These are phyloP conservation scores for Acanthosepion lycidas DNA, from an alignment of 2,888 invertebrate species.

Conservation along the genomic window DNA sequence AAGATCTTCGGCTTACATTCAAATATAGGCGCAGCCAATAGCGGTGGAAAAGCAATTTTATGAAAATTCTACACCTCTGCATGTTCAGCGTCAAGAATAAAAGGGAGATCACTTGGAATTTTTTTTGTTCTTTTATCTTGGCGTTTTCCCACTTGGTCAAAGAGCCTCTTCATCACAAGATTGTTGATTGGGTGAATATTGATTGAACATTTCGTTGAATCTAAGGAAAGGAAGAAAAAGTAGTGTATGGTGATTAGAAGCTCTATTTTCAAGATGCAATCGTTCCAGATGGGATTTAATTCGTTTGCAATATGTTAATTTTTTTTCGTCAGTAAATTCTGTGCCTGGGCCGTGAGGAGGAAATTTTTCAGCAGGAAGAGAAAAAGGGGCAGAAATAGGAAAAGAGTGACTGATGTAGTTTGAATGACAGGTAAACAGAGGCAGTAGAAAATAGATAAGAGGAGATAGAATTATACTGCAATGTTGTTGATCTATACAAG, in stretches of 20 bases:
- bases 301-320: not conserved
- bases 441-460: not conserved
- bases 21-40: not conserved
- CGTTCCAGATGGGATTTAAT: not conserved
- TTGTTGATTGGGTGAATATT: not conserved
- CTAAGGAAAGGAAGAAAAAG: no score
- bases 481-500: no score
- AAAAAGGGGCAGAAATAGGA: not conserved
- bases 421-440: not conserved
- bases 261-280: not conserved
- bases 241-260: not conserved
- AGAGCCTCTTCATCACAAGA: not conserved
- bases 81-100: not conserved
- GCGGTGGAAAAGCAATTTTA: constrained; percentile 33
- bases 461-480: not conserved
- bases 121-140: not conserved
- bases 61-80: not conserved
- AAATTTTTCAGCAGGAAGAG: no score
- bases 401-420: not conserved
- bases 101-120: not conserved
- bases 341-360: not conserved
- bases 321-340: not conserved
- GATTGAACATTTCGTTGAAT: not conserved
- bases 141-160: not conserved
- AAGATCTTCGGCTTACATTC: not conserved